These are phyloP conservation scores for fruit fly (Drosophila melanogaster) DNA, from an alignment of 1,140 invertebrate genomes.

Conservation along the genomic window Release_6_plus_ISO1_MT NC_004354.4:9717501-9718000, in stretches of 20 bases:
- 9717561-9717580: conserved; percentile 23
- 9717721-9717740: conserved; percentile 22
- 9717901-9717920: not conserved
- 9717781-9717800: no score
- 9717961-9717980: not conserved
- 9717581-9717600: conserved; percentile 58
- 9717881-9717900: no score
- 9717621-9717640: conserved; percentile 62
- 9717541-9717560: conserved; percentile 4
- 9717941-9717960: not conserved
- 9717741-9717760: not conserved
- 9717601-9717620: conserved; percentile 64
- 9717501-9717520: conserved; percentile 33
- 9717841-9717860: no score
- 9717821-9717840: no score
- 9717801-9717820: no score
- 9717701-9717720: not conserved
- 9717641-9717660: conserved; percentile 54
- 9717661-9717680: conserved; percentile 26
- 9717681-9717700: conserved; percentile 19
- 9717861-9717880: no score
- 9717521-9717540: conserved; percentile 19
- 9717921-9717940: not conserved
- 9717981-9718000: conserved; percentile 43
- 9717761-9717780: not conserved